Evolutionary conservation across 2,888 invertebrate genomes (phyloP), one percentile per base, ranked within the genome.

Genomic region (Campaea margaritaria): DNA sequence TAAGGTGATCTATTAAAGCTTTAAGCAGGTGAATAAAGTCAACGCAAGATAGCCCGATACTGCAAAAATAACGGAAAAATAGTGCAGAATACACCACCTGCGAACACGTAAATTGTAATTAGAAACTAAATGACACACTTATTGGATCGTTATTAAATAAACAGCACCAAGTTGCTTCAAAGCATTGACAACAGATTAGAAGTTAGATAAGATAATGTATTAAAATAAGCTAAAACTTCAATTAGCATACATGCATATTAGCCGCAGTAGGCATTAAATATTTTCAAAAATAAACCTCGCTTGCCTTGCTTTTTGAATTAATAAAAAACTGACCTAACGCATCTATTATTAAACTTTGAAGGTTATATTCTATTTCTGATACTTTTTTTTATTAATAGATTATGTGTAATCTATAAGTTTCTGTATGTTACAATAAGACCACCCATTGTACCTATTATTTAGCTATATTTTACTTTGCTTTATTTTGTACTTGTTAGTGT

Each of bases 341-440:
- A 16, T 31, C 45, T 50, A 41, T 34, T 28, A 3, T 21, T 31
- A 34, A 51, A 58, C 12, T 14, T 31, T 28, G 13, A 52, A 58
- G 49, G 47, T 51, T 43, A 27, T 43, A 27, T 27, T 57, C 42
- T 38, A n/a, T 39, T 53, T 61, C 58, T 46, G 11, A 58, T 41
- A 42, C 48, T 31, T 15, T 39, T 21, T 12, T 13, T 39, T n/a
- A 11, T 47, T 14, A 27, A 27, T 21, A 21, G 21, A 21, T 21
- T 21, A 21, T 21, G 3, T 21, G 5, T 21, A 21, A 21, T n/a
- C n/a, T n/a, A n/a, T 21, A 5, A 21, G 2, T 2, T 21, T 21
- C 5, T 21, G 21, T 21, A 5, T 21, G 3, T 5, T 21, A 21
- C 21, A 21, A 21, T 21, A 21, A 5, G n/a, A n/a, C n/a, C n/a